Conservation (phyloP, 2,797 vertebrate species). For the Hapalemur alaotrensis region DNA sequence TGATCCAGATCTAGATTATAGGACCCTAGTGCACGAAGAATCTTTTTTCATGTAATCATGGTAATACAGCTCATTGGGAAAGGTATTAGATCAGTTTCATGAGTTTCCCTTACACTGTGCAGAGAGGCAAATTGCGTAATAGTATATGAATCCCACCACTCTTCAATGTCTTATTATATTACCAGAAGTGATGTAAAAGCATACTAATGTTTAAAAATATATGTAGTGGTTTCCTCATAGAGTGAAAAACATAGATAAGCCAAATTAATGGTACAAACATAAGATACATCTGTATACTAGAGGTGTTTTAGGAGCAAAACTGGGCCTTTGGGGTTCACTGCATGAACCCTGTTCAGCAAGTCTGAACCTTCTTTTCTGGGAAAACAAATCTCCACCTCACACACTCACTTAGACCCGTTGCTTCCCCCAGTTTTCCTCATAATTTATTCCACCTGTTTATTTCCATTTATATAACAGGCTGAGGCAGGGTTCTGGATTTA, state of each 20-base stretch:
- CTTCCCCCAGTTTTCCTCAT: not conserved
- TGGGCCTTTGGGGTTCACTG: not conserved
- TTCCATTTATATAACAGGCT: not conserved
- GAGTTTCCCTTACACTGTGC: not conserved
- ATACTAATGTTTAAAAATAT: not conserved
- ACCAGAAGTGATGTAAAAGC: not conserved
- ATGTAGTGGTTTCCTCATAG: not conserved
- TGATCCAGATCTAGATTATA: not conserved
- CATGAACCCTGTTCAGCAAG: not conserved
- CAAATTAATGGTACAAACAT: slow-evolving; percentile 5
- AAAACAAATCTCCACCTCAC: not conserved
- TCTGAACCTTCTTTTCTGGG: not conserved
- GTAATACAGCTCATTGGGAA: not conserved
- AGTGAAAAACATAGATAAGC: not conserved
- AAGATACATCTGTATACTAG: not conserved
- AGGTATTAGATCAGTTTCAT: not conserved
- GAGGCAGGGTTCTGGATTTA: not conserved
- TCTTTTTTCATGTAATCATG: not conserved
- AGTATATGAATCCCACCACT: not conserved
- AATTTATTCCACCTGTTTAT: slow-evolving; percentile 4
- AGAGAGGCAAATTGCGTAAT: not conserved
- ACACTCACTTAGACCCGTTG: not conserved
- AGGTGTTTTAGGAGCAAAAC: not conserved
- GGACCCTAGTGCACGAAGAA: not conserved
- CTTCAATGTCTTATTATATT: not conserved